These are phyloP conservation scores for Perithous albicinctus DNA, from an alignment of 2,888 invertebrate species.

Conservation along the genomic window DNA sequence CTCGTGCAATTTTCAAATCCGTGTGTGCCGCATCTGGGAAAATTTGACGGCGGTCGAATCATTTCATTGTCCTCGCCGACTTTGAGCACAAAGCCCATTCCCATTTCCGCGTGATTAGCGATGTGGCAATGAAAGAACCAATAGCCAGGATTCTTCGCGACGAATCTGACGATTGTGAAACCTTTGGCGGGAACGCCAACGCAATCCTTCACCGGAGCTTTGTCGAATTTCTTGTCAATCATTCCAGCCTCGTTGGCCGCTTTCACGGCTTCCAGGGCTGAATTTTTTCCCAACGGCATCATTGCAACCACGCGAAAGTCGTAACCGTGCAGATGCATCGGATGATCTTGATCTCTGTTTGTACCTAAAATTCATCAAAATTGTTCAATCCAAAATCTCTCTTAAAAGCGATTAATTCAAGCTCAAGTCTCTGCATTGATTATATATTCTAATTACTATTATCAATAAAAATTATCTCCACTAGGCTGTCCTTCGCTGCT, in stretches of 20 bases:
- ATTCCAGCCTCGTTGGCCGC: slow-evolving; percentile 79
- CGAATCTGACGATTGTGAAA: slow-evolving; percentile 84
- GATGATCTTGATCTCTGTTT: slow-evolving; percentile 77
- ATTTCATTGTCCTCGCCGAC: slow-evolving; percentile 82
- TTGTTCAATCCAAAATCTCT: neutral
- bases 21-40: slow-evolving; percentile 80
- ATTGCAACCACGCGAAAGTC: slow-evolving; percentile 81
- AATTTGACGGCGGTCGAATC: slow-evolving; percentile 76
- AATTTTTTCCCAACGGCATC: slow-evolving; percentile 76
- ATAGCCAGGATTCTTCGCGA: slow-evolving; percentile 85
- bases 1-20: no score
- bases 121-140: slow-evolving; percentile 85
- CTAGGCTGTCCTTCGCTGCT: slow-evolving; percentile 77
- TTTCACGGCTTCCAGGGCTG: slow-evolving; percentile 79
- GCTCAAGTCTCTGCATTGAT: no score
- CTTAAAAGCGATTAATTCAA: no score
- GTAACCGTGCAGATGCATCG: slow-evolving; percentile 84
- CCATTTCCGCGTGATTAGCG: slow-evolving; percentile 84
- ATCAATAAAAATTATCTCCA: slow-evolving; percentile 84
- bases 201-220: slow-evolving; percentile 85
- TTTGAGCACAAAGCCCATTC: slow-evolving; percentile 84
- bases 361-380: slow-evolving; percentile 67
- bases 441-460: slow-evolving; percentile 77
- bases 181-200: slow-evolving; percentile 85
- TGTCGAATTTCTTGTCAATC: slow-evolving; percentile 79